These are phyloP conservation scores for Himalopsyche tibetana DNA, from an alignment of 2,888 invertebrate genomes.

Conservation along the genomic window DNA sequence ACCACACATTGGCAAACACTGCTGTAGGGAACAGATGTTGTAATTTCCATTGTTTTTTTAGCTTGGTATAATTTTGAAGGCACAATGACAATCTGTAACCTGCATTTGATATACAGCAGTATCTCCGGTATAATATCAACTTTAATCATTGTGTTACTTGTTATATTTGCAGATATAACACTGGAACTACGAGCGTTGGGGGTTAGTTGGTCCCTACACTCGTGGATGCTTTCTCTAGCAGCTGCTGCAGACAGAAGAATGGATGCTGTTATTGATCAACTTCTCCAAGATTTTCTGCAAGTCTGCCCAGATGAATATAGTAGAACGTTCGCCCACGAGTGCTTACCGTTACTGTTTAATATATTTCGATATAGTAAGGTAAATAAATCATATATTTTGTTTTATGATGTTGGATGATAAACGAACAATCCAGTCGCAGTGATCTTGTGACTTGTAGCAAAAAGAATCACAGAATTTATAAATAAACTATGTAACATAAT, in stretches of 20 bases:
- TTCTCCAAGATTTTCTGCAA: constrained; percentile 92
- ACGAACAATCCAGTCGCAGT: neutral
- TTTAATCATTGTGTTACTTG: too few relatives aligned
- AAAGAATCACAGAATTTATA: too few relatives aligned
- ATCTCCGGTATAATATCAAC: too few relatives aligned
- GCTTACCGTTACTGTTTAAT: constrained; percentile 91
- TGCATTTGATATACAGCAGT: too few relatives aligned
- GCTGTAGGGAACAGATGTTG: too few relatives aligned
- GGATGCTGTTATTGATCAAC: constrained; percentile 91
- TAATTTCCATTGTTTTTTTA: too few relatives aligned
- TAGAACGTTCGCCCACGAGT: constrained; percentile 92
- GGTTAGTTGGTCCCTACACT: constrained; percentile 94
- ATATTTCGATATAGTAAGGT: constrained; percentile 94
- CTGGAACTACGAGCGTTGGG: constrained; percentile 90
- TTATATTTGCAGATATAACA: constrained; percentile 83
- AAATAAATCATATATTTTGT: constrained; percentile 62
- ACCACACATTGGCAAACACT: too few relatives aligned
- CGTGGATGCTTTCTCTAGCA: constrained; percentile 93
- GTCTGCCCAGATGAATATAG: constrained; percentile 94
- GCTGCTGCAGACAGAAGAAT: constrained; percentile 90
- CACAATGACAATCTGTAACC: too few relatives aligned
- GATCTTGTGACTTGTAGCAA: neutral
- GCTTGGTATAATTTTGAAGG: too few relatives aligned
- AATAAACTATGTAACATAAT: neutral
- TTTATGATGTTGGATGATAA: neutral